Base-by-base conservation (phyloP, 1,140 invertebrate species). In the Drosophila nigrodunni region DNA sequence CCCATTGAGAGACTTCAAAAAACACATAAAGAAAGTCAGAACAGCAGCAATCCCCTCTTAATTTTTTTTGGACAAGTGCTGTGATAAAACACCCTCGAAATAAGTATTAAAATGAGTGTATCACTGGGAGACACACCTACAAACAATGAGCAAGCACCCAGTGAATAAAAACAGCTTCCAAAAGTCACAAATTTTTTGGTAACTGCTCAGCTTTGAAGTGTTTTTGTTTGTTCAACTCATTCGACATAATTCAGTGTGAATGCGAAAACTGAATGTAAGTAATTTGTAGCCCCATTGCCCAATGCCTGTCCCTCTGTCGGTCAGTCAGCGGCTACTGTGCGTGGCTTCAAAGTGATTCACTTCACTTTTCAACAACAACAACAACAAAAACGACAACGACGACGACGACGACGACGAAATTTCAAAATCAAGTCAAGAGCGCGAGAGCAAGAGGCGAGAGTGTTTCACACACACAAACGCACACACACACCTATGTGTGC, bases 181-280 rank as follows among this genome's bases (percentile, higher is more conserved):
- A 66, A 37, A 9, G 8, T n/a, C 34, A n/a, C 30, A 30, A 54
- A 15, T 37, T 54, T 54, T 6, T 21, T 3, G 44, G 30, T 30
- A 11, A 11, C 10, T 54, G 44, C 0, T 47, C 43, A 47, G 44
- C 44, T 30, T 30, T 30, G 25, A 15, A 34, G 15, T 85, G 82
- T 85, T 85, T 85, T 10, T 85, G 82, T 85, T 85, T 85, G 82
- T 65, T 46, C 78, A 86, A 86, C 65, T 85, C 81, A 86, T 85
- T 85, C 77, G 81, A 80, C 81, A 83, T 80, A 83, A 83, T 80
- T 83, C 54, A 80, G 47, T 34, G 25, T 35, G 64, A 59, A 58
- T 71, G 67, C 44, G 52, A 59, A 10, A 50, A 41, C 10, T 11
- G 3, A 25, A 10, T 50, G 11, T 64, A 77, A 69, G 75, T 69